Base-by-base conservation (phyloP, 2,888 invertebrate species). In the Dryomyza anilis region DNA sequence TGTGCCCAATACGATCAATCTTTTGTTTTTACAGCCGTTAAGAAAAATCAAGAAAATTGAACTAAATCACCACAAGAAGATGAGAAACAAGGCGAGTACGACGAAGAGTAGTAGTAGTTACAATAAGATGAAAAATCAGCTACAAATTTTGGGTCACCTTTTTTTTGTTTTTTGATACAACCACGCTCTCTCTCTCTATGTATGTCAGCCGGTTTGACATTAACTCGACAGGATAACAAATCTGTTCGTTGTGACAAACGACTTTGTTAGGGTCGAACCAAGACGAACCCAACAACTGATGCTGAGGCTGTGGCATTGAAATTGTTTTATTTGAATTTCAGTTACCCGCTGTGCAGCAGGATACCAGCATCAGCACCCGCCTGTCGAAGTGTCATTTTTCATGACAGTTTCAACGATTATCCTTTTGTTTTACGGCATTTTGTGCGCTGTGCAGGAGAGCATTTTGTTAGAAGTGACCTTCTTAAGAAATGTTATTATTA, bases 201-300 rank as follows among this genome's bases (percentile, higher is more conserved):
- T n/a, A n/a, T n/a, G n/a, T n/a, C n/a, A n/a, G n/a, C n/a, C 71
- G 73, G 78, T 74, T 73, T 76, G 80, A 81, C 77, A 78, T 78
- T 80, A 80, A 79, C 81, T 80, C 79, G 80, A 80, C 81, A 80
- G 79, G 79, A 80, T 80, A 79, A 79, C 79, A 79, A 79, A 79
- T 79, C 81, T 79, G 80, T 80, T 79, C 78, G 79, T 79, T 78
- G 79, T 80, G 79, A 81, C 81, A 79, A 79, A 79, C 81, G 79
- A 79, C 76, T 73, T 70, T 73, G 73, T 73, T 69, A 68, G 69
- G 68, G 33, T 33, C 33, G 7, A 33, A 6, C 33, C 33, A 33
- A 33, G 33, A 33, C 33, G 6, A 6, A 12, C 33, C 33, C 33
- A 33, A 33, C 12, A 6, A 12, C 12, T 39, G 48, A 50, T 21